These are phyloP conservation scores for Biston betularia DNA, from an alignment of 2,888 invertebrate genomes.

Conservation along the genomic window DNA sequence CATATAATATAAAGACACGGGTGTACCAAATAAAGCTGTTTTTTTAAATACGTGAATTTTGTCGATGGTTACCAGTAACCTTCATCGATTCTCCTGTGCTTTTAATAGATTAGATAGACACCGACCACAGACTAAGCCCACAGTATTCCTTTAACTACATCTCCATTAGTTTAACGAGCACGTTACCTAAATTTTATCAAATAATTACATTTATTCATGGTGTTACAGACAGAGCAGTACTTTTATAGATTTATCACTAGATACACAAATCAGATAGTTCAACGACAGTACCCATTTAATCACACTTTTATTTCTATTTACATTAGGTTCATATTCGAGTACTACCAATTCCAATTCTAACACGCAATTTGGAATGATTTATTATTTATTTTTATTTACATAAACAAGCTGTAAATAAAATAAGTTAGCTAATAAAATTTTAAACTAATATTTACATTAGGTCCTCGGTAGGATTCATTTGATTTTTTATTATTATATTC, in stretches of 20 bases:
- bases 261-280: slow-evolving; percentile 21
- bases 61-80: not conserved
- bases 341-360: slow-evolving; percentile 65
- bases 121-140: not conserved
- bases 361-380: slow-evolving; percentile 75
- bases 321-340: slow-evolving; percentile 50
- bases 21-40: no score
- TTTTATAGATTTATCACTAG: slow-evolving; percentile 42
- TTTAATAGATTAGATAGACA: not conserved
- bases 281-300: slow-evolving; percentile 58
- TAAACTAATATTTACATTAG: slow-evolving; percentile 62
- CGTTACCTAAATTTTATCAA: slow-evolving; percentile 35
- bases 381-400: slow-evolving; percentile 59
- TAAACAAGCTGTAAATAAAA: slow-evolving; percentile 52
- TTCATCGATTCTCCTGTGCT: not conserved
- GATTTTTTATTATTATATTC: slow-evolving; percentile 48
- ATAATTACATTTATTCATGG: slow-evolving; percentile 51
- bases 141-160: not conserved
- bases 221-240: slow-evolving; percentile 67
- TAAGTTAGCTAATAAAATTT: slow-evolving; percentile 46
- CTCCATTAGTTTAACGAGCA: slow-evolving; percentile 12
- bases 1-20: no score
- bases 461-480: slow-evolving; percentile 56
- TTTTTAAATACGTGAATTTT: no score
- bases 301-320: slow-evolving; percentile 66